These are phyloP conservation scores for Phalacrocorax pelagicus DNA, from an alignment of 2,113 vertebrate genomes.

Conservation along the genomic window DNA sequence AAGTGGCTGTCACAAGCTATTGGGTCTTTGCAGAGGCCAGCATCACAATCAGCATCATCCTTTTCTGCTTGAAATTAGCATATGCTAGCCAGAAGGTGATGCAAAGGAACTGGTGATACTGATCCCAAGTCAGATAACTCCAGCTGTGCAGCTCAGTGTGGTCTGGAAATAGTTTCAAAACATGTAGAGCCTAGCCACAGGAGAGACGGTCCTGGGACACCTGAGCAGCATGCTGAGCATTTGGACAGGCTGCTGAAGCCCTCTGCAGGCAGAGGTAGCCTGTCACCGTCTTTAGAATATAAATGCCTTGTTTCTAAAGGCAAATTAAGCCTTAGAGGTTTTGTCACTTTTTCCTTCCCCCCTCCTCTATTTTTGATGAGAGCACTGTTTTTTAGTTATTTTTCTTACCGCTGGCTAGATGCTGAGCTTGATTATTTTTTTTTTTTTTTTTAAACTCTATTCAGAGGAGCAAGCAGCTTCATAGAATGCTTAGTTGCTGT, in stretches of 20 bases:
- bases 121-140: not conserved
- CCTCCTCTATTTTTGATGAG: not conserved
- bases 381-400: not conserved
- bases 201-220: not conserved
- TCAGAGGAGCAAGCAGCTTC: not conserved
- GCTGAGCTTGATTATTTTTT: not conserved
- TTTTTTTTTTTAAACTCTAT: not conserved
- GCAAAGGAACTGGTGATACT: not conserved
- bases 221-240: not conserved
- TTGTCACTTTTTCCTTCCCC: not conserved
- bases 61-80: not conserved
- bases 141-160: not conserved
- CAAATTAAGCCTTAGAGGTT: not conserved
- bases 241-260: not conserved
- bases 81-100: not conserved
- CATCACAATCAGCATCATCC: not conserved
- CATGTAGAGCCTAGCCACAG: not conserved
- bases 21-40: not conserved
- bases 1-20: not conserved
- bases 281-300: not conserved
- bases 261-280: not conserved
- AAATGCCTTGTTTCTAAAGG: not conserved
- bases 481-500: not conserved
- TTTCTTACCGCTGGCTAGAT: not conserved
- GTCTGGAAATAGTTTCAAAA: not conserved